A percentile compares a stretch with the other conserved stretches of the same genome.
Conservation (phyloP, 2,888 invertebrate species). For the Drosophila helvetica region DNA sequence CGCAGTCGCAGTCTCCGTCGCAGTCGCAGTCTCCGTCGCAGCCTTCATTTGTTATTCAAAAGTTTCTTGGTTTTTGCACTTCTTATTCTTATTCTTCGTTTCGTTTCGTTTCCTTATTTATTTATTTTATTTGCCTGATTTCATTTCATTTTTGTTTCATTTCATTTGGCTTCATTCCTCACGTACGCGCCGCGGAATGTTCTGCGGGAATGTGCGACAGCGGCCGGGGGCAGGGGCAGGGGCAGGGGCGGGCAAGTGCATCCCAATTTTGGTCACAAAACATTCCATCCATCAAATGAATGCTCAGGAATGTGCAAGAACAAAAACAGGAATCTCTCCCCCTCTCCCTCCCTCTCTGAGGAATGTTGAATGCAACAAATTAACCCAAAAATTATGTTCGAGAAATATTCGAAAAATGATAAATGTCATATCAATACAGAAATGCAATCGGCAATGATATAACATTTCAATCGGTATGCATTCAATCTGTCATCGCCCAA, state of each 20-base stretch:
- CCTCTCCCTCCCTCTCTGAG: neutral
- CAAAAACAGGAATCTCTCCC: neutral
- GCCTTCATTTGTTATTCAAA: constrained; percentile 81
- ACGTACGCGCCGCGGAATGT: constrained; percentile 32
- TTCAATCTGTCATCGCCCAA: neutral
- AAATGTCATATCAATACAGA: neutral
- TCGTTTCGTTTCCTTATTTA: constrained; percentile 21
- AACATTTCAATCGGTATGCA: neutral
- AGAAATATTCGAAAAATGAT: neutral
- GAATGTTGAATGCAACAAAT: neutral
- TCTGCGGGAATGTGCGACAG: neutral
- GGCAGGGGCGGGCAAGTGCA: constrained; percentile 1
- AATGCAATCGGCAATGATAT: neutral
- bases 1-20: constrained; percentile 53
- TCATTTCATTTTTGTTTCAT: constrained; percentile 43
- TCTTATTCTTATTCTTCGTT: neutral
- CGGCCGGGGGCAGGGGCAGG: neutral
- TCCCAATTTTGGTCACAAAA: neutral
- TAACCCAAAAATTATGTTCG: neutral
- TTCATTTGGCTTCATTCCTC: constrained; percentile 30
- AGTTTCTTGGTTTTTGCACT: constrained; percentile 63
- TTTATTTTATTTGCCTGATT: constrained; percentile 48
- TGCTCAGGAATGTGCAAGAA: neutral
- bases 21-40: constrained; percentile 67
- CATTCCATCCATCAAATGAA: neutral